These are phyloP conservation scores for Sicus ferrugineus DNA, from an alignment of 2,888 invertebrate genomes.

Conservation along the genomic window DNA sequence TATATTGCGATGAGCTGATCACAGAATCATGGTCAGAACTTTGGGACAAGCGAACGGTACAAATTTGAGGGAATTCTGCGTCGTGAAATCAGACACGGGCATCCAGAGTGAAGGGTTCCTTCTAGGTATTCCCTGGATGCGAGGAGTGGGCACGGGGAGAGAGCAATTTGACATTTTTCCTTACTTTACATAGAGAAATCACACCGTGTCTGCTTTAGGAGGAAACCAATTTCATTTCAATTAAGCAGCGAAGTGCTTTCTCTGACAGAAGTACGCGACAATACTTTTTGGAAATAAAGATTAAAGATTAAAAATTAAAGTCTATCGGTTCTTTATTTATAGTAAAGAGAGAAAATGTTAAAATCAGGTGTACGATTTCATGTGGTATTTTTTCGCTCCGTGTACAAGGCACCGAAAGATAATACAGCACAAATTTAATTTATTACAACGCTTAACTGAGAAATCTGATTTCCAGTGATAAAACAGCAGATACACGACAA, in stretches of 20 bases:
- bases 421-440: constrained; percentile 23
- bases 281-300: too few relatives aligned
- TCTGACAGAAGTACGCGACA: too few relatives aligned
- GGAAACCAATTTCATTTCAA: too few relatives aligned
- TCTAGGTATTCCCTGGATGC: neutral
- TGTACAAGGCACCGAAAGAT: neutral
- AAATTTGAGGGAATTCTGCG: constrained; percentile 17
- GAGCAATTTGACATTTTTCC: too few relatives aligned
- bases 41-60: neutral
- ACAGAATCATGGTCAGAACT: neutral
- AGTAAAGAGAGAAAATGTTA: too few relatives aligned
- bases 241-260: too few relatives aligned
- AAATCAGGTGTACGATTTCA: too few relatives aligned
- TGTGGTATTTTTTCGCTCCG: too few relatives aligned
- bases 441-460: constrained; percentile 30
- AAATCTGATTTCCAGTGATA: constrained; percentile 28
- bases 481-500: constrained; percentile 18
- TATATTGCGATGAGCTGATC: constrained; percentile 12
- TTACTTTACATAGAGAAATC: too few relatives aligned
- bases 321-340: too few relatives aligned
- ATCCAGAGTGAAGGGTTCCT: neutral
- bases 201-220: too few relatives aligned
- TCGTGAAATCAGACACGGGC: constrained; percentile 1
- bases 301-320: too few relatives aligned
- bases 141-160: neutral